phyloP scores from a whole-genome alignment of 2,888 invertebrate genomes.

The Tubulanus polymorphus region DNA sequence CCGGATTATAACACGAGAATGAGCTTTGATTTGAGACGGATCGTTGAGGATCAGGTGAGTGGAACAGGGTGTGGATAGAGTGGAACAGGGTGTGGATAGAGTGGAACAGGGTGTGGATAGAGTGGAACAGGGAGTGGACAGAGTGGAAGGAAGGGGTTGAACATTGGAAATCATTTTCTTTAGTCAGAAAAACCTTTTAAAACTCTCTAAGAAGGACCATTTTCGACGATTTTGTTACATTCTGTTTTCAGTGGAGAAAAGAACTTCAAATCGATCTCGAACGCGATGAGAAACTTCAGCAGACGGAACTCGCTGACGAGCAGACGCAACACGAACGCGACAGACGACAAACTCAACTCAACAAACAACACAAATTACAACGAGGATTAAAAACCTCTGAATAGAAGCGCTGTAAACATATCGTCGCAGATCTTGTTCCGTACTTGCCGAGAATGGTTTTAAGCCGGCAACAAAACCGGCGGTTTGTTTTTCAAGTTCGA shows the following conservation, averaged over 20 bases:
- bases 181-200: neutral
- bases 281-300: slow-evolving; percentile 36
- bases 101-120: too few relatives aligned
- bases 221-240: neutral
- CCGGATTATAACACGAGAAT: slow-evolving; percentile 37
- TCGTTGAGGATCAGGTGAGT: slow-evolving; percentile 51
- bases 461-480: too few relatives aligned
- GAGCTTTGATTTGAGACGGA: slow-evolving; percentile 41
- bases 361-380: neutral
- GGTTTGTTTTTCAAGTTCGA: too few relatives aligned
- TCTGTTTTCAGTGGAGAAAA: slow-evolving; percentile 42
- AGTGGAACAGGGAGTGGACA: too few relatives aligned
- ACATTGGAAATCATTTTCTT: neutral
- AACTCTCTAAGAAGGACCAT: neutral
- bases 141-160: too few relatives aligned
- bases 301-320: slow-evolving; percentile 27
- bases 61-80: too few relatives aligned
- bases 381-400: too few relatives aligned
- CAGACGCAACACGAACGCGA: slow-evolving; percentile 32
- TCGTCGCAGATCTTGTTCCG: too few relatives aligned
- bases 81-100: too few relatives aligned
- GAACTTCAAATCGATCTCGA: slow-evolving; percentile 38
- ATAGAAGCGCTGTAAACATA: too few relatives aligned
- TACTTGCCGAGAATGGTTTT: too few relatives aligned
- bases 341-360: neutral